phyloP scores from a whole-genome alignment of 2,888 invertebrate species.

The Aleiodes alternator region DNA sequence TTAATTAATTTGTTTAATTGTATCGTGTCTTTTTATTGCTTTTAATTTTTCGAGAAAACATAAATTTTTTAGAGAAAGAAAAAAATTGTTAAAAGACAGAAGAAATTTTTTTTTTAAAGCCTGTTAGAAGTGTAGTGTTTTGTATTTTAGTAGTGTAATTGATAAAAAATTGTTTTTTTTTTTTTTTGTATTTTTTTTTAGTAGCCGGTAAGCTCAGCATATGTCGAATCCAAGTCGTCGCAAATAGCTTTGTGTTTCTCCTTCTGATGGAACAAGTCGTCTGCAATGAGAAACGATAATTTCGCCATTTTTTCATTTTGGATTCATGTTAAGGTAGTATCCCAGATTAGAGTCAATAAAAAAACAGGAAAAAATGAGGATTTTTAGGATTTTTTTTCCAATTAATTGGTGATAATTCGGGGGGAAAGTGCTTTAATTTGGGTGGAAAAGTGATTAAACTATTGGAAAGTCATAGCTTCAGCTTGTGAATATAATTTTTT shows the following conservation, averaged over 20 bases:
- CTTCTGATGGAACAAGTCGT: constrained; percentile 83
- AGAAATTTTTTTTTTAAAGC: constrained; percentile 18
- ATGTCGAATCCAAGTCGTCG: constrained; percentile 97
- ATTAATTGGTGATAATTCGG: no score
- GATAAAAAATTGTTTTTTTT: no score
- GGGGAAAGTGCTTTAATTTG: no score
- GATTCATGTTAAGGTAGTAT: background rate
- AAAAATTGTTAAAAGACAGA: constrained; percentile 8
- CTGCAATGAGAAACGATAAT: constrained; percentile 73
- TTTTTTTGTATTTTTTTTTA: constrained; percentile 76
- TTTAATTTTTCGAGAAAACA: no score
- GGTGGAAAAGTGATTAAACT: no score
- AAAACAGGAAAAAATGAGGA: no score
- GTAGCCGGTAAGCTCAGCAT: constrained; percentile 97
- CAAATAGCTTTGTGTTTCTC: constrained; percentile 98
- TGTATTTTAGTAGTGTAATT: constrained; percentile 7
- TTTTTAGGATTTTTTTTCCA: no score
- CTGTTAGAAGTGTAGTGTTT: constrained; percentile 29
- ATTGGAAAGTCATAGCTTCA: no score
- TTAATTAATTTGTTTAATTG: constrained; percentile 34
- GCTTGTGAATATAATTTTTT: no score
- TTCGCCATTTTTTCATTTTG: constrained; percentile 32
- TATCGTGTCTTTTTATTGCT: constrained; percentile 2
- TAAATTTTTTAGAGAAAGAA: constrained; percentile 1
- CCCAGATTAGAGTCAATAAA: no score